phyloP scores from a whole-genome alignment of 2,888 invertebrate genomes.

The Omphaloscelis lunosa region DNA sequence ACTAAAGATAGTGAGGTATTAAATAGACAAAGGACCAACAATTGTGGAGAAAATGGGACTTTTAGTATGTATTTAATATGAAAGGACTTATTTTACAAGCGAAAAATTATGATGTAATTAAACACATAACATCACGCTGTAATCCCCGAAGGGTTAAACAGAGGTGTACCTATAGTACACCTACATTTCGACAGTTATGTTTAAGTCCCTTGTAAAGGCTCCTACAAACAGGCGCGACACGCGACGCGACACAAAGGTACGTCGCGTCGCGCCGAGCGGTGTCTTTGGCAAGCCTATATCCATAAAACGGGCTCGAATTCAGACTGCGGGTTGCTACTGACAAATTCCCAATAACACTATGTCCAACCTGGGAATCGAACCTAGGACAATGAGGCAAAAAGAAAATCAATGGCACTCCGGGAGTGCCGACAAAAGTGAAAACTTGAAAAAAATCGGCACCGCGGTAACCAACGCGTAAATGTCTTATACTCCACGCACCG shows the following conservation, averaged over 20 bases:
- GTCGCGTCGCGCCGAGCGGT: too few relatives aligned
- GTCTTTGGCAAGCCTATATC: background rate
- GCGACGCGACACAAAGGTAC: too few relatives aligned
- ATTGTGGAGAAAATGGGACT: background rate
- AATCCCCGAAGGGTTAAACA: too few relatives aligned
- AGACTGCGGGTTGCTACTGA: background rate
- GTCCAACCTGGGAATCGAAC: too few relatives aligned
- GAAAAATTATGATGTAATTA: background rate
- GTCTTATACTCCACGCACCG: too few relatives aligned
- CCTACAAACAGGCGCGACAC: too few relatives aligned
- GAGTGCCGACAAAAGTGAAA: too few relatives aligned
- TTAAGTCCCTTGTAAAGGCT: background rate
- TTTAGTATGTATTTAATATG: constrained; percentile 2
- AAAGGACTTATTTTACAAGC: constrained; percentile 1
- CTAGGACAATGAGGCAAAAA: too few relatives aligned
- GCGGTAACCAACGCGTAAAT: too few relatives aligned
- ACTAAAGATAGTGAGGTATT: background rate
- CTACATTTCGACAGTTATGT: background rate
- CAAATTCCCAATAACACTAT: background rate
- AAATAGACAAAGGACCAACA: background rate
- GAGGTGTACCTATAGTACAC: background rate
- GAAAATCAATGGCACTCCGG: too few relatives aligned
- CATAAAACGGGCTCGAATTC: too few relatives aligned
- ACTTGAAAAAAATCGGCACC: too few relatives aligned
- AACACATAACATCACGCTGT: background rate